Conservation (phyloP, 64 coral and sea anemone species). For the Orbicella faveolata region DNA sequence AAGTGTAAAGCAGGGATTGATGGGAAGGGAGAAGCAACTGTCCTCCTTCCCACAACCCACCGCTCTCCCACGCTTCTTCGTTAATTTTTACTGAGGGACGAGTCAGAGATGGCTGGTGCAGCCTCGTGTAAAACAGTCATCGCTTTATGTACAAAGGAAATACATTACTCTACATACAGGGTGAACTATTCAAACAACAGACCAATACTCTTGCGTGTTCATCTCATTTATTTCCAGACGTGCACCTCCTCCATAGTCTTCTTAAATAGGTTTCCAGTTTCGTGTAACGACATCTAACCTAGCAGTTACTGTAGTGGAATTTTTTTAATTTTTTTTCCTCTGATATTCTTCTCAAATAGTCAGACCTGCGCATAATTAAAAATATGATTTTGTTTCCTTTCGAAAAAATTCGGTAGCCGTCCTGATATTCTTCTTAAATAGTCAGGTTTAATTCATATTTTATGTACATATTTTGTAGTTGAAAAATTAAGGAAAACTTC, state of each 20-base stretch:
- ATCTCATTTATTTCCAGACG: neutral
- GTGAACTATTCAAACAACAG: neutral
- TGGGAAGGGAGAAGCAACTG: no score
- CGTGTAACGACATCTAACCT: neutral
- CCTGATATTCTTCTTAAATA: constrained; percentile 28
- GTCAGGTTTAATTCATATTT: constrained; percentile 24
- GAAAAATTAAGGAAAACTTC: neutral
- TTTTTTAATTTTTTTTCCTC: neutral
- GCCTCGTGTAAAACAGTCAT: no score
- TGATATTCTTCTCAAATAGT: constrained; percentile 8
- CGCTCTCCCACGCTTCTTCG: no score
- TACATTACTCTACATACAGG: neutral
- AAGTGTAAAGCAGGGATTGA: no score
- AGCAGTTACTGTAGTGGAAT: neutral
- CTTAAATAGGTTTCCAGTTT: neutral
- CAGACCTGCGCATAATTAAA: neutral
- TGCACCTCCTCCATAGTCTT: neutral
- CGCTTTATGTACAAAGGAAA: no score
- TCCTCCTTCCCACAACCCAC: no score
- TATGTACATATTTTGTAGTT: neutral
- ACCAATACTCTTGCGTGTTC: neutral
- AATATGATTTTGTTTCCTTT: neutral
- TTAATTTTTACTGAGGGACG: no score
- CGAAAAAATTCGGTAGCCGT: neutral
- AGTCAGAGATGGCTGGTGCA: no score